Evolutionary conservation across 2,113 vertebrate species (phyloP).

Genomic region (Ginglymostoma cirratum): DNA sequence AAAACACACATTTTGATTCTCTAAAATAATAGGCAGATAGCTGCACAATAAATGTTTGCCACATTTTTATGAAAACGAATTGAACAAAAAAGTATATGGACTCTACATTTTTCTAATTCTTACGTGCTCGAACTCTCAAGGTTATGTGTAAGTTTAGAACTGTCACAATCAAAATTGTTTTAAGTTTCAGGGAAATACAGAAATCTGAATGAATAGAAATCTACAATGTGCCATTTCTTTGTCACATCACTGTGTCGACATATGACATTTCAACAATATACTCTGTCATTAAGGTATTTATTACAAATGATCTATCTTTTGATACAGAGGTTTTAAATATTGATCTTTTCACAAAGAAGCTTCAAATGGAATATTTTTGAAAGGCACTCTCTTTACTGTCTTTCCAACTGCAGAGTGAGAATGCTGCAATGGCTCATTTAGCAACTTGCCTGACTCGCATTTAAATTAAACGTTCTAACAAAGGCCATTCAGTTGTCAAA

Average conservation of each 20-base stretch:
- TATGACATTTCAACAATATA: background rate
- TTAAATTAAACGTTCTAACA: background rate
- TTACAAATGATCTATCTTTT: background rate
- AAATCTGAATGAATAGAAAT: constrained; percentile 22
- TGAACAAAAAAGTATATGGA: background rate
- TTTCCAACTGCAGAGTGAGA: background rate
- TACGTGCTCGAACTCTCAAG: background rate
- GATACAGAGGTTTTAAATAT: background rate
- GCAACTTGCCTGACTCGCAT: background rate
- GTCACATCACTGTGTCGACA: background rate
- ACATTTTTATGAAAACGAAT: background rate
- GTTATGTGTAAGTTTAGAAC: background rate
- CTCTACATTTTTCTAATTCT: background rate
- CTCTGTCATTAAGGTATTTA: background rate
- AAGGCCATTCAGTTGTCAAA: background rate
- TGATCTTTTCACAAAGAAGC: background rate
- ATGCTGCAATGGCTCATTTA: background rate
- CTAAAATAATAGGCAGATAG: background rate
- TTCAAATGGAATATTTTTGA: background rate
- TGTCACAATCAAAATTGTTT: background rate
- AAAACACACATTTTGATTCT: constrained; percentile 7
- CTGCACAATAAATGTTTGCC: background rate
- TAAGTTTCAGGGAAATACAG: background rate
- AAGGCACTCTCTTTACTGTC: background rate
- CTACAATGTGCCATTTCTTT: background rate